Evolutionary conservation across 2,888 invertebrate species (phyloP).

Genomic region (Orchesellides sinensis): DNA sequence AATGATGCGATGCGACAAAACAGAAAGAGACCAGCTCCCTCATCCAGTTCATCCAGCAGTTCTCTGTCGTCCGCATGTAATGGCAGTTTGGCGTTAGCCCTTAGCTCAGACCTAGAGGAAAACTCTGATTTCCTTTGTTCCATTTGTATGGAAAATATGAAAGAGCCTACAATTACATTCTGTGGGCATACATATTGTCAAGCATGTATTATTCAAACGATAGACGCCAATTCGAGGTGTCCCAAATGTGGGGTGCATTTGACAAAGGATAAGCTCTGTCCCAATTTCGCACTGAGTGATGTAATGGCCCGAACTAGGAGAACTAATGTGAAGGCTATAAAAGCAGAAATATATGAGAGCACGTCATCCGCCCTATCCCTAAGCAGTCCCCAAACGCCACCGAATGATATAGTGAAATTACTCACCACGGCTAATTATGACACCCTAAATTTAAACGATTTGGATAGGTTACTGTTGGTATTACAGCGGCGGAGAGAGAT

Average conservation of each 20-base stretch:
- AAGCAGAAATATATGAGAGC: constrained; percentile 59
- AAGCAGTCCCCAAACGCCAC: constrained; percentile 76
- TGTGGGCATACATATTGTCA: constrained; percentile 96
- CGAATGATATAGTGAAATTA: constrained; percentile 74
- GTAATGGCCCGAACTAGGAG: constrained; percentile 81
- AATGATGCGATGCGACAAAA: constrained; percentile 4
- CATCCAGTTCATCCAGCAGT: constrained; percentile 6
- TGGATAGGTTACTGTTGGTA: constrained; percentile 88
- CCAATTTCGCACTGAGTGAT: constrained; percentile 91
- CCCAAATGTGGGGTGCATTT: constrained; percentile 89
- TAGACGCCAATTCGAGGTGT: constrained; percentile 84
- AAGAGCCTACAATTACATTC: constrained; percentile 92
- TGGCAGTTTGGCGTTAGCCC: not conserved
- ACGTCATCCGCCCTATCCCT: constrained; percentile 78
- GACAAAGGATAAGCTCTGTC: constrained; percentile 85
- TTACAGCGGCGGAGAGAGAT: constrained; percentile 87
- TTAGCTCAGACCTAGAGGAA: not conserved
- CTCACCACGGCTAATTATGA: constrained; percentile 79
- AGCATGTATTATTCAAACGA: constrained; percentile 85
- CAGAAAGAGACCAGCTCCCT: constrained; percentile 40
- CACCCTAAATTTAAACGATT: constrained; percentile 86
- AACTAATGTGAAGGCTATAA: constrained; percentile 74
- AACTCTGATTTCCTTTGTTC: constrained; percentile 81
- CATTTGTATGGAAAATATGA: constrained; percentile 92
- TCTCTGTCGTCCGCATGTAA: not conserved